phyloP scores from a whole-genome alignment of 2,113 vertebrate species.

The Sigmodon hispidus region DNA sequence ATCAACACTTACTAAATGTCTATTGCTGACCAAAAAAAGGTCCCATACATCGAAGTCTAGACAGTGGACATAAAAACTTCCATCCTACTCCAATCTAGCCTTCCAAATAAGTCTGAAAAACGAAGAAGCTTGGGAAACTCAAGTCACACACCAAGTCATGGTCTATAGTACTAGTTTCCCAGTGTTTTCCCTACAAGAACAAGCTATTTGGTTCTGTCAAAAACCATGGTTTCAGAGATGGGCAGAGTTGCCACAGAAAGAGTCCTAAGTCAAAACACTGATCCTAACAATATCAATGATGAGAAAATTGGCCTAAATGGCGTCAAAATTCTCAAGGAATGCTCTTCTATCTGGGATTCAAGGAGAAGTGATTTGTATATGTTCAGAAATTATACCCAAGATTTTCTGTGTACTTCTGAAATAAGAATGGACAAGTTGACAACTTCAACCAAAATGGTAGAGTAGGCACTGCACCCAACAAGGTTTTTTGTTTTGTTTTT shows the following conservation, averaged over 20 bases:
- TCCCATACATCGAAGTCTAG: neutral
- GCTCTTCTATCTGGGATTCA: neutral
- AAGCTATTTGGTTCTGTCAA: neutral
- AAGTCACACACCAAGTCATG: neutral
- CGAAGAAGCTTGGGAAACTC: neutral
- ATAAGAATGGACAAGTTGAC: neutral
- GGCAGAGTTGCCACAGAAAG: neutral
- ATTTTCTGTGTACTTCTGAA: neutral
- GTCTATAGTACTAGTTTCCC: neutral
- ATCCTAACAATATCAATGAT: neutral
- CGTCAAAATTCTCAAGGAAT: neutral
- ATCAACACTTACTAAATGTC: neutral
- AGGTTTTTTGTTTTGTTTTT: neutral
- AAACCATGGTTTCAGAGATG: neutral
- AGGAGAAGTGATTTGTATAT: neutral
- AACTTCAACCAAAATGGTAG: neutral
- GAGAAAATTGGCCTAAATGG: neutral
- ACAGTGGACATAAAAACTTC: neutral
- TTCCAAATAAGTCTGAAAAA: neutral
- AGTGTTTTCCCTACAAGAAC: neutral
- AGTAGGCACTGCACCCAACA: neutral
- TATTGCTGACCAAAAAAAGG: neutral
- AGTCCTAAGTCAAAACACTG: neutral
- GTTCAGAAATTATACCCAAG: neutral
- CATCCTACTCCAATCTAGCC: neutral